Evolutionary conservation across 2,113 vertebrate genomes (phyloP).

Genomic region (Perognathus longimembris): DNA sequence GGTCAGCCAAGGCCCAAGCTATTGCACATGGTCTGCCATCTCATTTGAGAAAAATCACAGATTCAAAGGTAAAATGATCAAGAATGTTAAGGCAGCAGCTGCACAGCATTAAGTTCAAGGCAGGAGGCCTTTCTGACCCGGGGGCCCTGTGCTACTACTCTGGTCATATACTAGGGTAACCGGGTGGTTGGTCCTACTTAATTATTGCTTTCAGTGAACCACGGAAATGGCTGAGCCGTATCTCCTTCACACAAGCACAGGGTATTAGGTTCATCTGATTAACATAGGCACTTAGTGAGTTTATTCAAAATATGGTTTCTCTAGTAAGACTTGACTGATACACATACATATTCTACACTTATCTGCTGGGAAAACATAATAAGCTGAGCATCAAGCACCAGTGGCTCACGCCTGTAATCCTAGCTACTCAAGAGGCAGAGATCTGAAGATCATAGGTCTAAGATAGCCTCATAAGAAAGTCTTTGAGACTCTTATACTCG

Average conservation of each 20-base stretch:
- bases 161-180: no score
- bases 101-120: neutral
- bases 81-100: slow-evolving; percentile 34
- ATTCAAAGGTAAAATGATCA: slow-evolving; percentile 19
- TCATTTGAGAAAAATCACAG: neutral
- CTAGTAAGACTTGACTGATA: neutral
- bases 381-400: neutral
- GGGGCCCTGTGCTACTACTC: neutral
- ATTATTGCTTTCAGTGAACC: neutral
- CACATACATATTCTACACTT: neutral
- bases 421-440: neutral
- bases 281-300: neutral
- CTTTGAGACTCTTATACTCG: no score
- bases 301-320: slow-evolving; percentile 37
- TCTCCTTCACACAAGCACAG: neutral
- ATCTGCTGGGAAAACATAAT: slow-evolving; percentile 5
- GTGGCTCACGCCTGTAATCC: neutral
- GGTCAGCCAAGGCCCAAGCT: neutral
- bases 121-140: neutral
- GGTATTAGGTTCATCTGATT: neutral
- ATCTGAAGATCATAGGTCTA: neutral
- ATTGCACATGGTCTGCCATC: neutral
- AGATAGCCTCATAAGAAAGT: neutral
- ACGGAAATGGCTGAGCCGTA: neutral
- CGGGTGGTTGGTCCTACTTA: neutral